Conservation (phyloP, 1,140 invertebrate genomes). For the Gonatopus flavifemur region DNA sequence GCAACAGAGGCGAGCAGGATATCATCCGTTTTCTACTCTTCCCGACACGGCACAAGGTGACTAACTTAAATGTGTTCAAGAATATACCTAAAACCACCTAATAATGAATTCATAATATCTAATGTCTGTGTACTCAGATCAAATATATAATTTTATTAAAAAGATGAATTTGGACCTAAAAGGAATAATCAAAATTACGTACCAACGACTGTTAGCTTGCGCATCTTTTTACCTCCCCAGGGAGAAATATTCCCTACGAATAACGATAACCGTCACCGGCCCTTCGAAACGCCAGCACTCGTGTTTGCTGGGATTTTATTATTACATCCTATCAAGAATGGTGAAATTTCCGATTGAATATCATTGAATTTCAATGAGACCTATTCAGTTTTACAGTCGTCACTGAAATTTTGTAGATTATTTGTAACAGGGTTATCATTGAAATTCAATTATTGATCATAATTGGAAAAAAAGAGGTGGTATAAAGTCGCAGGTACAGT, state of each 20-base stretch:
- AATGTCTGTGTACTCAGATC: slow-evolving; percentile 35
- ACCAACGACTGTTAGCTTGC: slow-evolving; percentile 6
- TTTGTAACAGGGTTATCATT: no score
- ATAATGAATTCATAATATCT: slow-evolving; percentile 40
- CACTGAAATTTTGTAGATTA: no score
- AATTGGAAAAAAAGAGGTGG: slow-evolving; percentile 1
- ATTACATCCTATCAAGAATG: no score
- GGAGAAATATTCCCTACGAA: no score
- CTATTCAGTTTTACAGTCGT: no score
- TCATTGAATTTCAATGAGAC: no score
- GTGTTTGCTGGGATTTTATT: no score
- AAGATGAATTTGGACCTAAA: slow-evolving; percentile 45
- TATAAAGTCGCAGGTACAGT: neutral
- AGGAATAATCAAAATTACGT: slow-evolving; percentile 20
- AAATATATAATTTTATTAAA: slow-evolving; percentile 46
- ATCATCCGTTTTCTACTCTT: slow-evolving; percentile 41
- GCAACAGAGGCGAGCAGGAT: slow-evolving; percentile 42
- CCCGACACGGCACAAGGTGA: slow-evolving; percentile 41
- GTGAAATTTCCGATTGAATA: no score
- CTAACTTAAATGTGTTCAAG: no score
- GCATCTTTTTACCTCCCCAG: no score
- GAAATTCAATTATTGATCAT: neutral
- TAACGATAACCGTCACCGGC: no score
- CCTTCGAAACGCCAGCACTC: no score
- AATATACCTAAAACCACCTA: slow-evolving; percentile 49